These are phyloP conservation scores for Drosophila quinaria DNA, from an alignment of 2,888 invertebrate genomes.

Conservation along the genomic window DNA sequence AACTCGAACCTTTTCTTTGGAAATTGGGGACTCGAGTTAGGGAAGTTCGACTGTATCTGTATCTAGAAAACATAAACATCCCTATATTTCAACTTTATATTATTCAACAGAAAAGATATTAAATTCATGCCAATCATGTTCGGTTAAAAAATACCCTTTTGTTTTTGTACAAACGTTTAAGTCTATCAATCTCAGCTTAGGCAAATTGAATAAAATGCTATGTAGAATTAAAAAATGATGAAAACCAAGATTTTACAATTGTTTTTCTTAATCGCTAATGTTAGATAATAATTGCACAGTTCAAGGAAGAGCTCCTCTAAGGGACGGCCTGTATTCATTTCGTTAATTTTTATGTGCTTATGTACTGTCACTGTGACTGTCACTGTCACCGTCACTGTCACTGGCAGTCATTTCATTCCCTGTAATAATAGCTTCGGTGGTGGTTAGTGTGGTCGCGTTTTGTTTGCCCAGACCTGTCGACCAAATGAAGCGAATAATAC, in stretches of 20 bases:
- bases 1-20: too few relatives aligned
- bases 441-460: constrained; percentile 66
- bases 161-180: not conserved
- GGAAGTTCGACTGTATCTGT: too few relatives aligned
- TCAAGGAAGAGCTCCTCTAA: not conserved
- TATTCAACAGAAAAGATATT: too few relatives aligned
- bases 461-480: constrained; percentile 86
- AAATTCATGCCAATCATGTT: too few relatives aligned
- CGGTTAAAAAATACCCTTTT: not conserved
- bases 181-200: not conserved
- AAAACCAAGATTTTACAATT: not conserved
- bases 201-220: not conserved
- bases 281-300: not conserved
- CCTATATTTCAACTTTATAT: too few relatives aligned
- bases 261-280: not conserved
- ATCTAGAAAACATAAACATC: too few relatives aligned
- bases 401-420: constrained; percentile 46
- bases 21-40: too few relatives aligned
- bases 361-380: constrained; percentile 64
- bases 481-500: constrained; percentile 87
- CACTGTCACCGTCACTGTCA: constrained; percentile 67
- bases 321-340: not conserved
- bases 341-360: constrained; percentile 51
- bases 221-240: not conserved
- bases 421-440: constrained; percentile 42